A percentile compares a stretch with the other conserved stretches of the same genome.
Evolutionary conservation across 2,797 vertebrate genomes (phyloP).

Genomic region (Diplodus puntazzo): DNA sequence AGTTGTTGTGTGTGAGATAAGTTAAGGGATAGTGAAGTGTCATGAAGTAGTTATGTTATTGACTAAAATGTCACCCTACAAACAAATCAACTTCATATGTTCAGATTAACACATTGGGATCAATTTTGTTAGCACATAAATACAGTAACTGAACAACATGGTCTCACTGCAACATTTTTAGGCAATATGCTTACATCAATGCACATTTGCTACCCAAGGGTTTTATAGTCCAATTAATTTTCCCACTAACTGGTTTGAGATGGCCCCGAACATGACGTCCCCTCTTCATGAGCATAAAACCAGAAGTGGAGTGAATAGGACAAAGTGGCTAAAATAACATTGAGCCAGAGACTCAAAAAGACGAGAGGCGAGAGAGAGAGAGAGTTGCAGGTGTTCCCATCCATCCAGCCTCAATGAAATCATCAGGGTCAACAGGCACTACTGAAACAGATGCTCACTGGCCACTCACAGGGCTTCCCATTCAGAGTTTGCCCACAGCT

Average conservation of each 20-base stretch:
- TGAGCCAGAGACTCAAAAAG: not conserved
- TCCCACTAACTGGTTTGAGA: slow-evolving; percentile 26
- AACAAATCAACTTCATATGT: not conserved
- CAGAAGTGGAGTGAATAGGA: slow-evolving; percentile 13
- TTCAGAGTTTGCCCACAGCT: slow-evolving; percentile 29
- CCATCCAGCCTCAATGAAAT: slow-evolving; percentile 38
- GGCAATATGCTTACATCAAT: not conserved
- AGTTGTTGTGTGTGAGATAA: slow-evolving; percentile 23
- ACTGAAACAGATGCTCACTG: slow-evolving; percentile 55
- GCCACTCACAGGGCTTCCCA: slow-evolving; percentile 32
- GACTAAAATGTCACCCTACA: not conserved
- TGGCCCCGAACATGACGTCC: slow-evolving; percentile 1
- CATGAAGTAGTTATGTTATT: not conserved
- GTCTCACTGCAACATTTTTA: not conserved
- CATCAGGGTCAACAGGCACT: slow-evolving; percentile 45
- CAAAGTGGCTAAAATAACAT: not conserved
- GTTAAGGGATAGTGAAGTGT: not conserved
- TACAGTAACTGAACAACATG: not conserved
- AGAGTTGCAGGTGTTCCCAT: slow-evolving; percentile 7
- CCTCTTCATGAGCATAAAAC: slow-evolving; percentile 37
- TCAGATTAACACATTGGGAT: not conserved
- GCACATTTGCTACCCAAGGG: not conserved
- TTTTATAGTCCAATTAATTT: slow-evolving; percentile 34
- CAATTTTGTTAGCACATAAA: not conserved
- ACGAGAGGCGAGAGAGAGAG: not conserved